Percentiles rank a stretch among this genome's conserved stretches.
Evolutionary conservation across 53 echinoderm and acorn worm species (phyloP).

Genomic region (Mesocentrotus franciscanus): DNA sequence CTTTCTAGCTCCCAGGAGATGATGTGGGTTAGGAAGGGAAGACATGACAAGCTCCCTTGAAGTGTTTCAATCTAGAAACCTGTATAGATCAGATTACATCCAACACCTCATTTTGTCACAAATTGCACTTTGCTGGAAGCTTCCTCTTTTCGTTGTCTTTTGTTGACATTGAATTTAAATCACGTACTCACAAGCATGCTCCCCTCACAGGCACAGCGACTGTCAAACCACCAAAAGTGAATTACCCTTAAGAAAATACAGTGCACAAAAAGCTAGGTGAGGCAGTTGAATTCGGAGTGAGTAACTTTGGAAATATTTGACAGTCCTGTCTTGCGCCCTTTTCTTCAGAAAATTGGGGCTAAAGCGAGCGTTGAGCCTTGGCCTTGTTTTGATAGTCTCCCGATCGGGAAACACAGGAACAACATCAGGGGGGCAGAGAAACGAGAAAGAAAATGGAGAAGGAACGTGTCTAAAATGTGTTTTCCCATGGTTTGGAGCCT

Average conservation of each 20-base stretch:
- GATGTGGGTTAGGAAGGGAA: not conserved
- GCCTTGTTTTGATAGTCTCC: conserved; percentile 59
- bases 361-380: conserved; percentile 15
- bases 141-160: not conserved
- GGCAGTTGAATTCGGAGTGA: conserved; percentile 48
- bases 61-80: not conserved
- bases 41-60: not conserved
- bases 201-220: not conserved
- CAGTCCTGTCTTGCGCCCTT: conserved; percentile 41
- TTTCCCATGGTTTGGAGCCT: conserved; percentile 39
- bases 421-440: conserved; percentile 58
- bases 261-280: conserved; percentile 34
- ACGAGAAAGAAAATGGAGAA: conserved; percentile 14
- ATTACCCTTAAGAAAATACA: conserved; percentile 48
- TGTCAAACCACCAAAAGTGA: conserved; percentile 52
- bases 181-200: conserved; percentile 23
- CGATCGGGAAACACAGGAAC: not conserved
- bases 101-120: not conserved
- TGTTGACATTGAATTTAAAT: conserved; percentile 39
- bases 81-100: not conserved
- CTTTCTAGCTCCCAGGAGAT: not conserved
- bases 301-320: conserved; percentile 64
- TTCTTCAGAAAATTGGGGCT: conserved; percentile 5
- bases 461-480: conserved; percentile 48
- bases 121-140: conserved; percentile 44